Evolutionary conservation across 53 echinoderm and acorn worm genomes (phyloP).

Genomic region (Glandiceps talaboti): DNA sequence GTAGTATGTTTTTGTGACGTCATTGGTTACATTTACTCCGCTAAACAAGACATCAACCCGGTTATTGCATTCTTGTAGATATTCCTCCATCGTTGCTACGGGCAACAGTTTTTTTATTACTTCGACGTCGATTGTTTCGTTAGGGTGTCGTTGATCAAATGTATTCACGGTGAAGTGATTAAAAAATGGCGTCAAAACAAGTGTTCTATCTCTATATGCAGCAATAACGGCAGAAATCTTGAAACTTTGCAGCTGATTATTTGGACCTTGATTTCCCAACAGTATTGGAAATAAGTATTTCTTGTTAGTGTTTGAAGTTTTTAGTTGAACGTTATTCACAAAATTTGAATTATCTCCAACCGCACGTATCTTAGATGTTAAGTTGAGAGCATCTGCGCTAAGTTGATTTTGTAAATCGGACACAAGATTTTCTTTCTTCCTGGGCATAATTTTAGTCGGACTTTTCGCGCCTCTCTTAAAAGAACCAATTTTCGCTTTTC

Average conservation of each 20-base stretch:
- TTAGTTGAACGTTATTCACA: too few species aligned
- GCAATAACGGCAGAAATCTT: not conserved
- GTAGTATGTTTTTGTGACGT: slow-evolving; percentile 7
- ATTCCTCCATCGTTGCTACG: slow-evolving; percentile 20
- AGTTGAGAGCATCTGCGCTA: too few species aligned
- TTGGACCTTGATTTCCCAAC: not conserved
- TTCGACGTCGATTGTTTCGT: slow-evolving; percentile 31
- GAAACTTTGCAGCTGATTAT: not conserved
- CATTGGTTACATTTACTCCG: slow-evolving; percentile 16
- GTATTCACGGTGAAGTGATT: not conserved
- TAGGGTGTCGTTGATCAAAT: not conserved
- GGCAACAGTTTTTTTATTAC: slow-evolving; percentile 16
- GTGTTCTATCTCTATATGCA: not conserved
- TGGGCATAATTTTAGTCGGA: too few species aligned
- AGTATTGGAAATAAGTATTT: not conserved
- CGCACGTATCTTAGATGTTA: too few species aligned
- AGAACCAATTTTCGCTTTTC: too few species aligned
- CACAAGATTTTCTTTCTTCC: too few species aligned
- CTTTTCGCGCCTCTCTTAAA: too few species aligned
- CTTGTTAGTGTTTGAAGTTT: too few species aligned
- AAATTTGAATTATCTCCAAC: too few species aligned
- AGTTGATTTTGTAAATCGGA: too few species aligned
- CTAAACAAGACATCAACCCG: slow-evolving; percentile 17
- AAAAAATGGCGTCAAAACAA: not conserved
- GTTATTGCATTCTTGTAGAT: slow-evolving; percentile 15